Conservation (phyloP, 2,888 invertebrate genomes). For the Drosophila multiciliata region DNA sequence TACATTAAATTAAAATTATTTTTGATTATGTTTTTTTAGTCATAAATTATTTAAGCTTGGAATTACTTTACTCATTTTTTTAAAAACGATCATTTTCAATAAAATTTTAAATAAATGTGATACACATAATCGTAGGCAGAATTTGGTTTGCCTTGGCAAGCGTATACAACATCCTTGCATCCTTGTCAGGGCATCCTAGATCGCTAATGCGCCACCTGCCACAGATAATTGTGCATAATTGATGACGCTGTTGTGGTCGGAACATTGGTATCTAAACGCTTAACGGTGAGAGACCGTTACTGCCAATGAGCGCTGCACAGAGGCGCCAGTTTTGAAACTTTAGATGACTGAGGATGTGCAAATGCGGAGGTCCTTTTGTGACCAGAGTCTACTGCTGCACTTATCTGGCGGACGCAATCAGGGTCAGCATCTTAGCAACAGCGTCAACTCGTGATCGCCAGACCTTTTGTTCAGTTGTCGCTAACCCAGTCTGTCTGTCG, state of each 20-base stretch:
- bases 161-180: neutral
- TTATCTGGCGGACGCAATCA: conserved; percentile 49
- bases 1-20: neutral
- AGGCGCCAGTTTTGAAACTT: conserved; percentile 51
- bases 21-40: neutral
- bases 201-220: conserved; percentile 17
- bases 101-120: neutral
- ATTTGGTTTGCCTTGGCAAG: neutral
- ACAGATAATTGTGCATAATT: conserved; percentile 29
- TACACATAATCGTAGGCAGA: no score
- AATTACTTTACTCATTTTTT: neutral
- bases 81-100: neutral
- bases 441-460: conserved; percentile 45
- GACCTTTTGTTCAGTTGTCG: conserved; percentile 36
- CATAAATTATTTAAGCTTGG: neutral
- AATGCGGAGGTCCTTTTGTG: conserved; percentile 35
- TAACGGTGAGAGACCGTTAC: conserved; percentile 6
- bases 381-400: conserved; percentile 22
- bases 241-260: conserved; percentile 5
- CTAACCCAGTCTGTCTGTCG: conserved; percentile 5
- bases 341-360: conserved; percentile 25
- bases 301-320: neutral
- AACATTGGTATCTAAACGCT: neutral
- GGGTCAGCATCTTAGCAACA: conserved; percentile 35
- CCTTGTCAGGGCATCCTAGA: conserved; percentile 19